phyloP scores from a whole-genome alignment of 1,140 invertebrate species.

The Vanessa tameamea region DNA sequence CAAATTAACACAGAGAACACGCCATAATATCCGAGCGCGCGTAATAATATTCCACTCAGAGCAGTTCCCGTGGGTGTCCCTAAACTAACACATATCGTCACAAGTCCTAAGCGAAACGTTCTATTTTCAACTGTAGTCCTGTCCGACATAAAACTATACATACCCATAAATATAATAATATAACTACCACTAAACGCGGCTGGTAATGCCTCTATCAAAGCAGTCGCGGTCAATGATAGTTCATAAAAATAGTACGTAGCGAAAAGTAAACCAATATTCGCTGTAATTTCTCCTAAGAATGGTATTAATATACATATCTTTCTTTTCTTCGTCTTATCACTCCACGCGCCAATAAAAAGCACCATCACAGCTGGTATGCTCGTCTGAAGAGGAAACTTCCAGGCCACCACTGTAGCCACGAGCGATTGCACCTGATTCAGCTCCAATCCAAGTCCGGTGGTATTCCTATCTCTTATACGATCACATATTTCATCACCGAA shows the following conservation, averaged over 20 bases:
- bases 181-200: slow-evolving; percentile 81
- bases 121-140: slow-evolving; percentile 82
- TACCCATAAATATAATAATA: slow-evolving; percentile 83
- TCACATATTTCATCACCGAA: slow-evolving; percentile 82
- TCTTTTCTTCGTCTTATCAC: slow-evolving; percentile 83
- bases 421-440: slow-evolving; percentile 81
- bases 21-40: slow-evolving; percentile 68
- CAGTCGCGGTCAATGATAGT: slow-evolving; percentile 80
- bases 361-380: slow-evolving; percentile 83
- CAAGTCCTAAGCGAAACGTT: slow-evolving; percentile 81
- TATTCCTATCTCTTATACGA: slow-evolving; percentile 78
- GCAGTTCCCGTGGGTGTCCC: slow-evolving; percentile 75
- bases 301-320: slow-evolving; percentile 85
- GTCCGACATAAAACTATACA: slow-evolving; percentile 83
- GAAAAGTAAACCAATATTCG: slow-evolving; percentile 69
- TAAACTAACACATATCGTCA: slow-evolving; percentile 75
- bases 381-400: slow-evolving; percentile 77
- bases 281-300: slow-evolving; percentile 82
- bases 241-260: slow-evolving; percentile 77
- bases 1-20: slow-evolving; percentile 65
- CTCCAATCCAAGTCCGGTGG: slow-evolving; percentile 69
- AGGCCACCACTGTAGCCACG: slow-evolving; percentile 81
- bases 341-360: slow-evolving; percentile 84
- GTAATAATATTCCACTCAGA: slow-evolving; percentile 66
- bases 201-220: slow-evolving; percentile 81